Base-by-base conservation (phyloP, 2,888 invertebrate genomes). In the Lithosia quadra region DNA sequence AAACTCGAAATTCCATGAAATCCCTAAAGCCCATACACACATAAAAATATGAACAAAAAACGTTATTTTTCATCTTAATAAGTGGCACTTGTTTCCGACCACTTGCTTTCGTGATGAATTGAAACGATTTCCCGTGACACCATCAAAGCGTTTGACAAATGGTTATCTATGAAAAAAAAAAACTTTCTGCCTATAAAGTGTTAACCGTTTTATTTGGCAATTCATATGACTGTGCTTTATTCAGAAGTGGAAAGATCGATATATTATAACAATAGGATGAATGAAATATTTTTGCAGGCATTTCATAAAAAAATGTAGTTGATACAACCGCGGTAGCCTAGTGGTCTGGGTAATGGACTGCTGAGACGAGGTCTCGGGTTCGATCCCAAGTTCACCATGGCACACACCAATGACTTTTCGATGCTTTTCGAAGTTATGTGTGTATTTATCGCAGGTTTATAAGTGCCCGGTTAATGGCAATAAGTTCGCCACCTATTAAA, bases 111-210 rank as follows among this genome's bases (percentile, higher is more conserved):
- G 71, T 81, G 82, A 78, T 75, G 71, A 83, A 81, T 81, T 80
- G 75, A 72, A 74, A 75, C 71, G 69, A 78, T 76, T 69, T 64
- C 66, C 15, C 39, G 60, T 34, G 77, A 77, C 72, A 65, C 71
- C 79, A 77, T 72, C 70, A 79, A 72, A 83, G 61, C 67, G 64
- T 55, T 69, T 72, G 82, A 80, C 67, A 82, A 80, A 82, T 82
- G 68, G 56, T 71, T 36, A 59, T 28, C 57, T 63, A 75, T 69
- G 68, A 62, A 71, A 75, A 65, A 69, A 58, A 65, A 58, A 49
- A 49, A 33, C 61, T 62, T 28, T 62, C 43, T 24, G 18, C 28
- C 43, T 43, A n/a, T 49, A 9, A 43, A 43, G 11, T 62, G 39
- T 62, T 28, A 15, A 5, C n/a, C 24, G 43, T 11, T 28, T 62